A percentile compares a stretch with the other conserved stretches of the same genome.
phyloP scores from a whole-genome alignment of 2,888 invertebrate genomes.

The Macaria notata region DNA sequence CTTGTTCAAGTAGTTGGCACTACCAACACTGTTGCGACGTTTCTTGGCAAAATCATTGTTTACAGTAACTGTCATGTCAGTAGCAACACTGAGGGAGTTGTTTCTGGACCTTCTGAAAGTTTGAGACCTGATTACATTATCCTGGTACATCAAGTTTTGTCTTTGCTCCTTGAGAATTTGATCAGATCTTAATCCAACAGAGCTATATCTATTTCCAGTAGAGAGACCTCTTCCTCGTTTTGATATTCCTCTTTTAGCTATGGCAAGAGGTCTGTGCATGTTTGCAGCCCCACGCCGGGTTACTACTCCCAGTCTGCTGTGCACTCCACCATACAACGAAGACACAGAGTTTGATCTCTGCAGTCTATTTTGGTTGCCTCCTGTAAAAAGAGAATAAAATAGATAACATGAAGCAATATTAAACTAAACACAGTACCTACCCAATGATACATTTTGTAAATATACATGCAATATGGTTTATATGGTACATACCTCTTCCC shows the following conservation, averaged over 20 bases:
- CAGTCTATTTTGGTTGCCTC: conserved; percentile 56
- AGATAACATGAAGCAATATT: neutral
- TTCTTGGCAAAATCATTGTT: conserved; percentile 70
- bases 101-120: conserved; percentile 74
- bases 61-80: conserved; percentile 72
- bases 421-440: neutral
- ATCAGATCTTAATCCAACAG: conserved; percentile 73
- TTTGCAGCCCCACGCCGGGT: conserved; percentile 56
- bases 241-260: conserved; percentile 70
- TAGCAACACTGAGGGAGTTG: conserved; percentile 64
- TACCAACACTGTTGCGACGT: conserved; percentile 71
- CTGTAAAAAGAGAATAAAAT: conserved; percentile 38
- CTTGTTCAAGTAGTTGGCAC: conserved; percentile 63
- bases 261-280: conserved; percentile 58
- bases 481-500: conserved; percentile 35
- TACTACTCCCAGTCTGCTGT: conserved; percentile 66
- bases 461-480: neutral
- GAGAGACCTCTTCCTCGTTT: conserved; percentile 68
- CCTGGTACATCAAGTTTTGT: conserved; percentile 52
- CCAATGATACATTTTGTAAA: neutral
- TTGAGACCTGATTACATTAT: conserved; percentile 67
- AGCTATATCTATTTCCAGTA: conserved; percentile 65
- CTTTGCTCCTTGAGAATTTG: conserved; percentile 68
- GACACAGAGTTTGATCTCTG: conserved; percentile 56
- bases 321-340: conserved; percentile 54